Percentiles rank a stretch among this genome's conserved stretches.
These are phyloP conservation scores for Condylura cristata DNA, from an alignment of 2,113 vertebrate genomes.

Conservation along the genomic window DNA sequence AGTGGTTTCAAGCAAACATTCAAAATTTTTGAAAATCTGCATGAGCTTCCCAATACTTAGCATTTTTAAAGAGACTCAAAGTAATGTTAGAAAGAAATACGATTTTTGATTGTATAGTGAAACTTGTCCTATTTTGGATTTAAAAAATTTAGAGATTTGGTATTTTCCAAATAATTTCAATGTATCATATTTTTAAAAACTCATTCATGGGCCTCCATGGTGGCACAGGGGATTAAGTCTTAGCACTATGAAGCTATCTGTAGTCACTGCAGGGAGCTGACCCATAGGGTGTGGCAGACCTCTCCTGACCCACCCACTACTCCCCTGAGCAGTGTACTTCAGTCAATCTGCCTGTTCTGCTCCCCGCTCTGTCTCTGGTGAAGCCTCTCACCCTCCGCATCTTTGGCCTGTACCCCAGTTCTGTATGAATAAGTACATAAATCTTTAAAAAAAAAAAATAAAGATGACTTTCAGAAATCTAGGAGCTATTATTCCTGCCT, in stretches of 20 bases:
- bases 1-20: conserved; percentile 45
- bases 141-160: not conserved
- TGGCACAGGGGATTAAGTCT: too few species aligned
- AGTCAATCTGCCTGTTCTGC: too few species aligned
- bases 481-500: conserved; percentile 12
- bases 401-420: too few species aligned
- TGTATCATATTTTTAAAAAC: not conserved
- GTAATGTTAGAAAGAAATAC: not conserved
- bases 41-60: not conserved
- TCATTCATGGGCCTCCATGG: too few species aligned
- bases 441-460: not conserved
- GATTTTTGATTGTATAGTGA: not conserved
- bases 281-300: too few species aligned
- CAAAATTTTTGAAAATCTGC: conserved; percentile 17
- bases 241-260: too few species aligned
- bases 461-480: not conserved
- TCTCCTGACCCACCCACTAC: too few species aligned
- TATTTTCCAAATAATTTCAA: conserved; percentile 42
- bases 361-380: too few species aligned
- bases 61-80: not conserved
- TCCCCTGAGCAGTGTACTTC: too few species aligned
- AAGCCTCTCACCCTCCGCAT: too few species aligned
- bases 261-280: too few species aligned
- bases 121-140: conserved; percentile 7
- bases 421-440: too few species aligned